Evolutionary conservation across 2,113 vertebrate species (phyloP), one percentile per base, ranked within the genome.

Genomic region (Centropus bengalensis): DNA sequence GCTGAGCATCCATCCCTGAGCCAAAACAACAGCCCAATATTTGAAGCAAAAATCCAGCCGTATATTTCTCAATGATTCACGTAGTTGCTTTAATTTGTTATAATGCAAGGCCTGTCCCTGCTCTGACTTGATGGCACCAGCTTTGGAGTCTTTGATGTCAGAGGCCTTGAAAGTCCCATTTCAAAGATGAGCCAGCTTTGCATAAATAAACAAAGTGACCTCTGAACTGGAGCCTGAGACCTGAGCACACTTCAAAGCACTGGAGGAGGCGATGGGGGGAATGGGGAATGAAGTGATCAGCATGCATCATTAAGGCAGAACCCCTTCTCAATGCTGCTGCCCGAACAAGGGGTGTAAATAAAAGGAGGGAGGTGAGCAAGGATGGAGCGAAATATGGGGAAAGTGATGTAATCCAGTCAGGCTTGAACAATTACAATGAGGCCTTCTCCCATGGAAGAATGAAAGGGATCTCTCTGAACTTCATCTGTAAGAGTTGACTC

Each of bases 151-250:
- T 98, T 98, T 97, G 97, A 98, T 97, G 97, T 98, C 89, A 86
- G 89, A 80, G 90, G 94, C 93, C 97, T 94, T 96, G 92, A 97
- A 98, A 98, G 94, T 56, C 97, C 96, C 91, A 94, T 97, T 97
- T 97, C 97, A 96, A 97, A 97, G 97, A 97, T 96, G 96, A 97
- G 94, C 95, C 97, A 97, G 97, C 96, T 98, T 97, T 97, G 97
- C 97, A 98, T 98, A 97, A 98, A 98, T 97, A 98, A 97, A 98
- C 96, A 96, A 92, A 91, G 96, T 91, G 97, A 98, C 98, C 98
- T 97, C 96, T 98, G 97, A 97, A 96, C 97, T 94, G 77, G 68
- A 97, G 96, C 92, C 96, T 93, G 95, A 97, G 96, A 97, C 96
- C 94, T 96, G 96, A 96, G 96, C 95, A 85, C 93, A 97, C 97